These are phyloP conservation scores for Scaptomyza caliginosa DNA, from an alignment of 2,888 invertebrate species.

Conservation along the genomic window DNA sequence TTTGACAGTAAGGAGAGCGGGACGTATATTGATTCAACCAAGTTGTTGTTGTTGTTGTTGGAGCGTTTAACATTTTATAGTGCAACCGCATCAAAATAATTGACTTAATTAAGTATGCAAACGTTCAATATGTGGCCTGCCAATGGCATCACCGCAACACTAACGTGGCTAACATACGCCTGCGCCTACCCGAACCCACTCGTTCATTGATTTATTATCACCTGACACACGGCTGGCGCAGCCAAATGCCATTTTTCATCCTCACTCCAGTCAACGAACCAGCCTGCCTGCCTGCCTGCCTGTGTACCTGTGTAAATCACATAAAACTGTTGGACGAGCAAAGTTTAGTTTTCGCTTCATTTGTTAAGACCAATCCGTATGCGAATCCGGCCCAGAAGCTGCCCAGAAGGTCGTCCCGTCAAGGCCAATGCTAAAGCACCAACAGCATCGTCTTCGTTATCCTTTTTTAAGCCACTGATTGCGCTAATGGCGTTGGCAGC, in stretches of 20 bases:
- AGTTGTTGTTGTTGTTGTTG: slow-evolving; percentile 19
- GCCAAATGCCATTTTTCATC: slow-evolving; percentile 63
- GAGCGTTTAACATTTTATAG: slow-evolving; percentile 57
- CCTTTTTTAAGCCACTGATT: slow-evolving; percentile 26
- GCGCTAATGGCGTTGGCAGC: slow-evolving; percentile 32
- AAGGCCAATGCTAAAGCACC: slow-evolving; percentile 25
- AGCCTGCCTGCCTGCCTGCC: slow-evolving; percentile 4
- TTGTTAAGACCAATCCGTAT: slow-evolving; percentile 60
- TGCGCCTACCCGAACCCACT: background rate
- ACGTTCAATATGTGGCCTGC: slow-evolving; percentile 42
- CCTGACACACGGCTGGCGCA: slow-evolving; percentile 11
- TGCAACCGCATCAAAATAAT: slow-evolving; percentile 70
- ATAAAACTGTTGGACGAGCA: slow-evolving; percentile 53
- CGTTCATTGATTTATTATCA: slow-evolving; percentile 66
- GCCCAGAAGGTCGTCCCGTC: slow-evolving; percentile 39
- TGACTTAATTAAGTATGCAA: slow-evolving; percentile 73
- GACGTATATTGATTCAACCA: slow-evolving; percentile 59
- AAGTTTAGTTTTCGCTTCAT: slow-evolving; percentile 70
- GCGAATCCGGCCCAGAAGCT: slow-evolving; percentile 19
- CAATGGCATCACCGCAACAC: slow-evolving; percentile 15
- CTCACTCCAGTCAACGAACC: too few relatives aligned
- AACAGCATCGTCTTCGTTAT: slow-evolving; percentile 19
- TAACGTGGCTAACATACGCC: background rate
- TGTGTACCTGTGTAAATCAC: slow-evolving; percentile 55
- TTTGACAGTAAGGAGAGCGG: slow-evolving; percentile 10